Conservation (phyloP, 2,888 invertebrate genomes). For the Ametastegia equiseti region DNA sequence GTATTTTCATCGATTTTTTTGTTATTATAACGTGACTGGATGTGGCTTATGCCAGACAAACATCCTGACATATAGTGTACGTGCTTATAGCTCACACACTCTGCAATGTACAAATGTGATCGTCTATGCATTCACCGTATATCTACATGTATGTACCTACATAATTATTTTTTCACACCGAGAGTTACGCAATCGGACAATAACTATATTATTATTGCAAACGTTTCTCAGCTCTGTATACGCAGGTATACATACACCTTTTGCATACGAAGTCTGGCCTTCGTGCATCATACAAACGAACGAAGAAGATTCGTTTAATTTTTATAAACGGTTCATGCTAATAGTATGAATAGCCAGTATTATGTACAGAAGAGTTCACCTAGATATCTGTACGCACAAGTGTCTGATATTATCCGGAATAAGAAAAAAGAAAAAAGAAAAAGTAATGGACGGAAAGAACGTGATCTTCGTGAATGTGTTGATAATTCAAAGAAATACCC, state of each 20-base stretch:
- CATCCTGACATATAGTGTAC: background rate
- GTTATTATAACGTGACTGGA: background rate
- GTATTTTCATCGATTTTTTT: background rate
- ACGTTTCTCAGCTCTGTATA: constrained; percentile 1
- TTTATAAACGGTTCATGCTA: background rate
- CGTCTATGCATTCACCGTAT: background rate
- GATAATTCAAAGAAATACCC: background rate
- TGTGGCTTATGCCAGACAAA: background rate
- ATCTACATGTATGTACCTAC: no score
- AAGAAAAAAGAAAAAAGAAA: background rate
- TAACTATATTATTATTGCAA: constrained; percentile 31
- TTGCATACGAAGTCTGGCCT: background rate
- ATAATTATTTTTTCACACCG: background rate
- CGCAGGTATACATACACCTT: background rate
- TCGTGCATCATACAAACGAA: no score
- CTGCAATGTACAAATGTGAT: no score
- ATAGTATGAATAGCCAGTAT: background rate
- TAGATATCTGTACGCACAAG: background rate
- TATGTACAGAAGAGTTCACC: background rate
- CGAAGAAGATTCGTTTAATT: background rate
- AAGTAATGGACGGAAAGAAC: background rate
- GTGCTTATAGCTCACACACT: no score
- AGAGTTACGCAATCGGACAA: constrained; percentile 7
- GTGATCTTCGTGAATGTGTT: background rate
- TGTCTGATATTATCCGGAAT: background rate